Evolutionary conservation across 2,113 vertebrate species (phyloP), one percentile per base, ranked within the genome.

Genomic region (Sardina pilchardus): DNA sequence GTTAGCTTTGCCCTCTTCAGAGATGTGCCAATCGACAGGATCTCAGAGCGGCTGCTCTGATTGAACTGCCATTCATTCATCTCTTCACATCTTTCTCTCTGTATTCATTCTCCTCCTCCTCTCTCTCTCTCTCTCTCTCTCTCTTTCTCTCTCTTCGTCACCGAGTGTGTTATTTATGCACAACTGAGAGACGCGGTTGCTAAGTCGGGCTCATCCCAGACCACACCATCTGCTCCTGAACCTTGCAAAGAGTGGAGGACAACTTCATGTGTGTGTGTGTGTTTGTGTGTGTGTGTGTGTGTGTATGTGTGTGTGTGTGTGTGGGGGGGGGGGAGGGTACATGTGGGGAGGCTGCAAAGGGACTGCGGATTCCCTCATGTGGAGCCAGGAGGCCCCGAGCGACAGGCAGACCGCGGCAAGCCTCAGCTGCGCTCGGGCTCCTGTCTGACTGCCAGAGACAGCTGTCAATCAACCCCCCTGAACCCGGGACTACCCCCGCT

Each of bases 401-500:
- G 53, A 59, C 53, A 59, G 53, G 53, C 53, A 59, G 21, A 24
- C 53, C 19, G 19, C 24, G 53, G 53, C 53, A 24, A 50, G 53
- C 53, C 21, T 59, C 53, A 59, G 53, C 53, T 59, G 53, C 19
- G 53, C 53, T 19, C 21, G 19, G 19, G 53, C 19, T 24, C 53
- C 53, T 59, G 71, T 16, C 10, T 78, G 12, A 78, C 30, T 78
- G 71, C 26, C 71, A 7, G 34, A 78, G 71, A 30, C 71, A 17
- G 71, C 26, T 78, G 71, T 78, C 71, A 36, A 78, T 78, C 71
- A 78, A 78, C 30, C 71, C 10, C 10, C 71, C 63, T 30, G 63
- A 67, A 67, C 30, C 71, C 71, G 30, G 30, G 26, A 34, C 34
- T 78, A 34, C 4, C 71, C 30, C 71, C 30, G 16, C 71, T 36